Evolutionary conservation across 92 coral and sea anemone species (phyloP).

Genomic region (Ricordea florida): DNA sequence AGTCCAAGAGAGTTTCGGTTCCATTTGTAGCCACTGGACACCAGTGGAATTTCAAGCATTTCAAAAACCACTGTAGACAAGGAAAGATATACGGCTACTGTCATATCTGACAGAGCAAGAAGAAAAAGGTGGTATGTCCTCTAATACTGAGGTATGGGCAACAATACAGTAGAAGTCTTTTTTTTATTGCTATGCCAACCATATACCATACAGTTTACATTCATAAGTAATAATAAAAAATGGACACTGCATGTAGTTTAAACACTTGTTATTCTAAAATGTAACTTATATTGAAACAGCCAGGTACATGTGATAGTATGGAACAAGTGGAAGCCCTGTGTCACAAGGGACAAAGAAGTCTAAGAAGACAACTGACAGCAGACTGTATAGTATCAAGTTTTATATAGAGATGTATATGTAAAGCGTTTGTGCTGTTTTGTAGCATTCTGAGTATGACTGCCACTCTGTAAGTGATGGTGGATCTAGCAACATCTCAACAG

Average conservation of each 20-base stretch:
- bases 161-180: not conserved
- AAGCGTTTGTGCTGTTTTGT: not conserved
- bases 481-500: not conserved
- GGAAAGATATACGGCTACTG: not conserved
- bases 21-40: conserved; percentile 3
- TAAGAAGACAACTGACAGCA: no score
- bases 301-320: no score
- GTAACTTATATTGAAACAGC: no score
- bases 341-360: no score
- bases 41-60: conserved; percentile 1
- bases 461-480: not conserved
- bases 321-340: no score
- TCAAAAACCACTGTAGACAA: not conserved
- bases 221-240: not conserved
- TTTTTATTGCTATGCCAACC: not conserved
- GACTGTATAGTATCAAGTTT: not conserved
- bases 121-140: conserved; percentile 1
- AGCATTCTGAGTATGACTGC: not conserved
- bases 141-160: not conserved
- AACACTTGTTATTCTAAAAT: not conserved
- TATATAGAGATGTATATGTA: not conserved
- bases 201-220: not conserved
- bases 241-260: not conserved
- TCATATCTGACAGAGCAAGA: conserved; percentile 8
- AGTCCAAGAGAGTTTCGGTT: conserved; percentile 6